These are phyloP conservation scores for Thereva unica DNA, from an alignment of 2,888 invertebrate genomes.

Conservation along the genomic window DNA sequence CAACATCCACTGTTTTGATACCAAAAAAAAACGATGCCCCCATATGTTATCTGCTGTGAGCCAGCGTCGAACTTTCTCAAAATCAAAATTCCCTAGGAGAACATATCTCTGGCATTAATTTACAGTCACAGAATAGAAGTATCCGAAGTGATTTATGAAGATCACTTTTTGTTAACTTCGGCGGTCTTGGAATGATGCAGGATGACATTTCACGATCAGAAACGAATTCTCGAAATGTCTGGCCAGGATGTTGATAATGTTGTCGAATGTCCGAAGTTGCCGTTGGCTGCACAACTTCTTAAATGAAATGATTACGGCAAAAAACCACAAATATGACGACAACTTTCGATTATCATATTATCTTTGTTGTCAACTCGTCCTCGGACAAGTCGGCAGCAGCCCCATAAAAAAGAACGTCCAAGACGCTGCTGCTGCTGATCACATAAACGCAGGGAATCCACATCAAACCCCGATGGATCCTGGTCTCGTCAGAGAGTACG, in stretches of 20 bases:
- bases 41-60: neutral
- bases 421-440: conserved; percentile 4
- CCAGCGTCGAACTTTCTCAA: neutral
- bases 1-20: too few relatives aligned
- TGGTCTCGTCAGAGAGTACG: conserved; percentile 24
- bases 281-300: too few relatives aligned
- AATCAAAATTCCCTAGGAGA: neutral
- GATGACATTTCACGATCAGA: too few relatives aligned
- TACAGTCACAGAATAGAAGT: neutral
- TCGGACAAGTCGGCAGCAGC: conserved; percentile 11
- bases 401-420: conserved; percentile 3
- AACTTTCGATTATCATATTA: conserved; percentile 30
- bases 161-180: conserved; percentile 9
- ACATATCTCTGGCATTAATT: neutral
- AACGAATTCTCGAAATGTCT: neutral
- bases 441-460: neutral
- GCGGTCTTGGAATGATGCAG: neutral
- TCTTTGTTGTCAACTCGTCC: conserved; percentile 33
- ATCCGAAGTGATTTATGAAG: conserved; percentile 13
- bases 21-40: too few relatives aligned
- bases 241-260: conserved; percentile 8
- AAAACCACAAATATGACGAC: neutral
- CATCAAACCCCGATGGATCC: neutral
- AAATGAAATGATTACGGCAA: neutral
- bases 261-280: neutral